Base-by-base conservation (phyloP, 1,140 invertebrate genomes). In the Trigoniulus corallinus region DNA sequence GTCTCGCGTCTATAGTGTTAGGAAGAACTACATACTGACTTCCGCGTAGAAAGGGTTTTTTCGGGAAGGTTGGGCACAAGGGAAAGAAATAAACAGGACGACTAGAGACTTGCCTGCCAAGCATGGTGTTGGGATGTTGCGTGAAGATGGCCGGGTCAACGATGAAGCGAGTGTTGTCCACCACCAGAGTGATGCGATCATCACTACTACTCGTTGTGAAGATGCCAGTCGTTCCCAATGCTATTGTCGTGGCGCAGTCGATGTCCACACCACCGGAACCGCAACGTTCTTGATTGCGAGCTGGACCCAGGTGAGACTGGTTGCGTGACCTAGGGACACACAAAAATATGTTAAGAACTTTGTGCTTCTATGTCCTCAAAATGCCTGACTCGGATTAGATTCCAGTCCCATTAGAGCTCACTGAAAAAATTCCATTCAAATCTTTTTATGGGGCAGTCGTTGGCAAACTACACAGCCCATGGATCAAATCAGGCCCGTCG, bases 131-230 rank as follows among this genome's bases (percentile, higher is more conserved):
- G 3, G 88, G 88, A 68, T 91, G 82, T 1, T 84, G 82, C 7
- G 84, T 84, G 60, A 97, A 92, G 47, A 95, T 71, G 12, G 84
- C 79, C 2, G 87, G 87, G 68, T 96, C 89, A 1, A 95, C 79
- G 3, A 92, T 79, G 65, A 89, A 93, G 57, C 89, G 72, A 0
- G 89, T 92, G 56, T 88, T 89, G 63, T 96, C 92, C 3, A 96
- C 92, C 18, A 96, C 81, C 23, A 96, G 72, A 1, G 88, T 93
- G 21, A 96, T 80, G 41, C 82, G 66, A 56, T 87, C 84, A 50
- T 85, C 82, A 52, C 49, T 56, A 50, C 27, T 52, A 47, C 53
- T 43, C 72, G 73, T 4, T 48, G 52, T n/a, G 44, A 43, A 15
- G 13, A 23, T 26, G 41, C 27, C 3, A 27, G 27, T 7, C 29